A percentile compares a stretch with the other conserved stretches of the same genome.
Conservation (phyloP, 2,797 vertebrate species). For the Brachyalestes nurse region DNA sequence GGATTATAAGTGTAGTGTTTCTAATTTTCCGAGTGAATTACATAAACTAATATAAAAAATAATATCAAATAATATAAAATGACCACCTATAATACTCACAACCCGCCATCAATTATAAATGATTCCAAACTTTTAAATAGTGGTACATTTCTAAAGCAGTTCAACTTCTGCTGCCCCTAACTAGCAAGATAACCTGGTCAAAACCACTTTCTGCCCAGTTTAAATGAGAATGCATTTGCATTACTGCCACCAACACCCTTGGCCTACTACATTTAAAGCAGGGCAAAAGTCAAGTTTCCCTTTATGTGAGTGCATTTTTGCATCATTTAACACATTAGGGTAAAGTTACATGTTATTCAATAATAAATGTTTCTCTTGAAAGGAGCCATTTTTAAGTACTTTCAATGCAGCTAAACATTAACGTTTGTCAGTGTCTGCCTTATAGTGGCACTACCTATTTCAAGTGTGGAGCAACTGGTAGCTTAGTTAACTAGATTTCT, state of each 20-base stretch:
- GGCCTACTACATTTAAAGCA: background rate
- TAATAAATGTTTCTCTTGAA: background rate
- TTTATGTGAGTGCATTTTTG: background rate
- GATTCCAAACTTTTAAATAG: no score
- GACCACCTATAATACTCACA: no score
- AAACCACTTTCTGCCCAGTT: background rate
- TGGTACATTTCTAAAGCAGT: background rate
- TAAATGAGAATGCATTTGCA: no score
- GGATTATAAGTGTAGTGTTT: no score
- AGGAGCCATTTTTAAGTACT: background rate
- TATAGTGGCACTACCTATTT: background rate
- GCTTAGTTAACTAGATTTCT: constrained; percentile 10
- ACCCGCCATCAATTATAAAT: no score
- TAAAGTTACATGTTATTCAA: background rate
- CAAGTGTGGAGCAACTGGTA: constrained; percentile 18
- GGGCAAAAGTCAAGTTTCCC: background rate
- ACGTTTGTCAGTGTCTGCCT: background rate
- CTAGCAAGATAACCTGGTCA: background rate
- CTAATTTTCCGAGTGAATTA: no score
- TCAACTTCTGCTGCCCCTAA: background rate
- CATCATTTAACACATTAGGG: background rate
- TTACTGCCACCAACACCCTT: background rate
- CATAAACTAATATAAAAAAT: no score
- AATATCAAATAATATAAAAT: no score
- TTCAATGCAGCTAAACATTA: background rate